A percentile compares a stretch with the other conserved stretches of the same genome.
phyloP scores from a whole-genome alignment of 2,113 vertebrate genomes.

The Nothocercus julius region DNA sequence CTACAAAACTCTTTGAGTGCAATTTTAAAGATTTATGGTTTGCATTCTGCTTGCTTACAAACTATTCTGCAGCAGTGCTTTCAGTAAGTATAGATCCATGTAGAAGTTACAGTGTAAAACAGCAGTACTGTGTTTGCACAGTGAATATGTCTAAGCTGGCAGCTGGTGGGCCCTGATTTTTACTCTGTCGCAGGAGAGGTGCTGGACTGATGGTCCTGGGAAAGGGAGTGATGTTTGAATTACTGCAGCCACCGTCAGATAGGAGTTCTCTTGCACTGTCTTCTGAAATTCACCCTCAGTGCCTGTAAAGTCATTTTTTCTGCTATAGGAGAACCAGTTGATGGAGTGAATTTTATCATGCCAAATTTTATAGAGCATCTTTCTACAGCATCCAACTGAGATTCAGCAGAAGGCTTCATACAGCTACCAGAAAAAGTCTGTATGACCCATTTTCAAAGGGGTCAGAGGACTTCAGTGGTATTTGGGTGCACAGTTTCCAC shows the following conservation, averaged over 20 bases:
- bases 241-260: background rate
- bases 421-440: background rate
- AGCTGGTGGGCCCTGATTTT: background rate
- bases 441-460: background rate
- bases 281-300: background rate
- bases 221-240: background rate
- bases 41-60: background rate
- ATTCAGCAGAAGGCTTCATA: background rate
- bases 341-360: background rate
- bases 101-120: background rate
- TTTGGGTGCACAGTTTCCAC: background rate
- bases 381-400: accelerated
- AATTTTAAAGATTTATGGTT: background rate
- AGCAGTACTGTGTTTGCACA: background rate
- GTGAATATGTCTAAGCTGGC: background rate
- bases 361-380: background rate
- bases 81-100: background rate
- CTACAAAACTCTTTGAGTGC: background rate
- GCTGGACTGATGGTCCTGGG: accelerated
- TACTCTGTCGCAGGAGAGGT: background rate
- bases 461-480: background rate
- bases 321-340: background rate
- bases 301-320: background rate
- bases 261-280: background rate
- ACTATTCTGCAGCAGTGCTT: background rate